Percentiles rank a stretch among this genome's conserved stretches.
phyloP scores from a whole-genome alignment of 2,797 vertebrate species.

The Xenops minutus region DNA sequence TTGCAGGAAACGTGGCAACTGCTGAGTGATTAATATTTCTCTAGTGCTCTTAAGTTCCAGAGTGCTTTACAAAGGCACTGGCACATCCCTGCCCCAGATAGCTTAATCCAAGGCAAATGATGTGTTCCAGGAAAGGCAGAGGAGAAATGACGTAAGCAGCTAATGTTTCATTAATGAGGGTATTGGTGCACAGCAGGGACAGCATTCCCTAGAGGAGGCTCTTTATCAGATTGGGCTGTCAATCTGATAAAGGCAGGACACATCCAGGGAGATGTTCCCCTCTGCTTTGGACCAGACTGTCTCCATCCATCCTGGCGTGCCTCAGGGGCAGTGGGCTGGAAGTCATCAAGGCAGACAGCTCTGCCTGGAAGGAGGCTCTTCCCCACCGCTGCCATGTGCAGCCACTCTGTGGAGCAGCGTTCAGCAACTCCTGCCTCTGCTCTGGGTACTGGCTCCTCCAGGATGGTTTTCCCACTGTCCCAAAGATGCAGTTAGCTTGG shows the following conservation, averaged over 20 bases:
- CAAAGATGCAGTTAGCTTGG: not conserved
- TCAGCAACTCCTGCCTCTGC: not conserved
- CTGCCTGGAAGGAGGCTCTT: not conserved
- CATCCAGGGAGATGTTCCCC: not conserved
- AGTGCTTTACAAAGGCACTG: not conserved
- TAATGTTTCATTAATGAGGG: not conserved
- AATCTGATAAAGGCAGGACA: not conserved
- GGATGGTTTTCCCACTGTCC: not conserved
- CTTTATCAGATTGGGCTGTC: not conserved
- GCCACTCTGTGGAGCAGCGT: not conserved
- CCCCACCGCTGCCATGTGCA: not conserved
- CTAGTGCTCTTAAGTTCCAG: not conserved
- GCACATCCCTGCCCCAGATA: not conserved
- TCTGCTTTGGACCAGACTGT: not conserved
- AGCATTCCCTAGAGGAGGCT: not conserved
- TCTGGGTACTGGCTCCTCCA: not conserved
- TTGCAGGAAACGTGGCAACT: not conserved
- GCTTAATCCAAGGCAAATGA: not conserved
- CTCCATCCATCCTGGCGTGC: not conserved
- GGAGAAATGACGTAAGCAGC: not conserved
- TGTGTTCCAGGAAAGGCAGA: constrained; percentile 10
- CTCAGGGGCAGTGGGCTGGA: not conserved
- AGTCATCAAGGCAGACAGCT: not conserved
- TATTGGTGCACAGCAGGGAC: not conserved
- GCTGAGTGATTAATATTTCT: constrained; percentile 25